phyloP scores from a whole-genome alignment of 2,113 vertebrate genomes.

The Fukomys damarensis region DNA sequence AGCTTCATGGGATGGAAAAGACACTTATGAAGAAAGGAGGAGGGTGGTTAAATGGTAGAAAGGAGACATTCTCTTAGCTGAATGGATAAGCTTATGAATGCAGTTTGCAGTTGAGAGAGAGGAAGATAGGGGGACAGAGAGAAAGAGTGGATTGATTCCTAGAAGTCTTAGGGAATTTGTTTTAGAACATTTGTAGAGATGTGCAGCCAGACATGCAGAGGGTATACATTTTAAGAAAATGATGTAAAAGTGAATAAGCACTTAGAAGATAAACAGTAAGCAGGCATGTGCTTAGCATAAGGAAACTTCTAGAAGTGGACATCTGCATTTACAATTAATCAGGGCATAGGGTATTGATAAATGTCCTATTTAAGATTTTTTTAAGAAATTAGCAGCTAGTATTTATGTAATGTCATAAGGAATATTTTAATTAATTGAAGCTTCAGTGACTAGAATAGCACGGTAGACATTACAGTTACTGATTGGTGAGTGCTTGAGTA shows the following conservation, averaged over 20 bases:
- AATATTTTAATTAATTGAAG: slow-evolving; percentile 22
- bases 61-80: neutral
- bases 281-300: neutral
- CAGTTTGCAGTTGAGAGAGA: neutral
- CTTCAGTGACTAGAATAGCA: neutral
- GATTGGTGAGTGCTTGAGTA: slow-evolving; percentile 3
- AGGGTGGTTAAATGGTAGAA: neutral
- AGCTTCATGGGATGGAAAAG: neutral
- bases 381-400: neutral
- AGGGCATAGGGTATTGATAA: slow-evolving; percentile 7
- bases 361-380: neutral
- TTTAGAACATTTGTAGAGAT: slow-evolving; percentile 24
- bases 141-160: neutral
- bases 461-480: neutral
- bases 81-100: neutral
- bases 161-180: neutral
- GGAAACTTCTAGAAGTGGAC: neutral
- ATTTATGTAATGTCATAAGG: neutral
- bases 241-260: neutral
- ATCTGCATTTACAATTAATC: neutral
- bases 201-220: neutral
- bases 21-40: slow-evolving; percentile 11
- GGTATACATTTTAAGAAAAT: slow-evolving; percentile 23
- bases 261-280: slow-evolving; percentile 32
- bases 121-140: neutral